Percentiles rank a stretch among this genome's conserved stretches.
Evolutionary conservation across 2,797 vertebrate species (phyloP).

Genomic region (Clarias platycephalus): DNA sequence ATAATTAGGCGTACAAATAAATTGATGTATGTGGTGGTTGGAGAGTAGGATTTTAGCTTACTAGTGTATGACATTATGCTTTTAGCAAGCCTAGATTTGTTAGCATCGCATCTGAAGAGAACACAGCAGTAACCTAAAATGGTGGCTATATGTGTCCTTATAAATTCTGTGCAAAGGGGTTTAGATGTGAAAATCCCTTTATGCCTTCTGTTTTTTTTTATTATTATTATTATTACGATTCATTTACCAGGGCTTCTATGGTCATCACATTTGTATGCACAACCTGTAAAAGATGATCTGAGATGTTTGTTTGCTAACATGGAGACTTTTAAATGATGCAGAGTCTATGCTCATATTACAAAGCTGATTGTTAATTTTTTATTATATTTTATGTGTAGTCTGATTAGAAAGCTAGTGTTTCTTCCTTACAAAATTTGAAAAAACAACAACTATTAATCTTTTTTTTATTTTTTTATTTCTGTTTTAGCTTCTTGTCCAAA

Average conservation of each 20-base stretch:
- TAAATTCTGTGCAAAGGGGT: neutral
- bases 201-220: neutral
- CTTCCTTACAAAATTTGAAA: neutral
- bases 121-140: neutral
- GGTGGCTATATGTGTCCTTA: neutral
- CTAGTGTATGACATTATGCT: conserved; percentile 12
- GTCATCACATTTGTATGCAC: conserved; percentile 7
- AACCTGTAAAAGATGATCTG: neutral
- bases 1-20: conserved; percentile 40
- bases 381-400: neutral
- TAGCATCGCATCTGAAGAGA: neutral
- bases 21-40: neutral
- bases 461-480: neutral
- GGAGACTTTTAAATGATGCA: neutral
- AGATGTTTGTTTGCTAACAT: conserved; percentile 2
- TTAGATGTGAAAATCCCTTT: neutral
- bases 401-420: neutral
- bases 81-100: conserved; percentile 8
- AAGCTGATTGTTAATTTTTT: conserved; percentile 10
- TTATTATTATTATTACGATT: neutral
- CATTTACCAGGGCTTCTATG: neutral
- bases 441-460: neutral
- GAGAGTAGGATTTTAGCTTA: conserved; percentile 14
- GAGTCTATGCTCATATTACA: neutral
- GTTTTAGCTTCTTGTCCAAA: neutral